Conservation (phyloP, 92 coral and sea anemone species). For the Phenganax stokvisi region DNA sequence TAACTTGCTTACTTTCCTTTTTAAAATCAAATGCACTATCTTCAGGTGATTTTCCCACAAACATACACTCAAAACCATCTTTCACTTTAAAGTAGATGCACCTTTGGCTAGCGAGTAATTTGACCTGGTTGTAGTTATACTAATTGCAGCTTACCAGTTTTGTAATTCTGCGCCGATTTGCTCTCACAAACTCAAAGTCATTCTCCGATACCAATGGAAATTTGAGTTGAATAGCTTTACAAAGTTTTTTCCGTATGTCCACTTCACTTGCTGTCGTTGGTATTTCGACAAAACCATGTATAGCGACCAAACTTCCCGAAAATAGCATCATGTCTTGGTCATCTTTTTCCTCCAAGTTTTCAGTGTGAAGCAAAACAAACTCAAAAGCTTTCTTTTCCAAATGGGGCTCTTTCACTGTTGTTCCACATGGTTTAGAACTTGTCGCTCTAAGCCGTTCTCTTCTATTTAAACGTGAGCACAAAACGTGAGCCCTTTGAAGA, state of each 20-base stretch:
- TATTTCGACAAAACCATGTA: slow-evolving; percentile 46
- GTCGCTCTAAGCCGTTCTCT: slow-evolving; percentile 42
- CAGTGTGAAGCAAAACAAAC: slow-evolving; percentile 43
- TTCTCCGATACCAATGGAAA: slow-evolving; percentile 41
- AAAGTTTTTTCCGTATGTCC: slow-evolving; percentile 26
- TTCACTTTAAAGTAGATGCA: slow-evolving; percentile 38
- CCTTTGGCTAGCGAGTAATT: slow-evolving; percentile 51
- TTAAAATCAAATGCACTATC: slow-evolving; percentile 17
- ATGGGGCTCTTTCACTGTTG: slow-evolving; percentile 3
- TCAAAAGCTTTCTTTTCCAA: slow-evolving; percentile 48
- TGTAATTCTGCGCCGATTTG: slow-evolving; percentile 40
- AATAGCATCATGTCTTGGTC: slow-evolving; percentile 37
- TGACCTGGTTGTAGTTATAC: slow-evolving; percentile 46
- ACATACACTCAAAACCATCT: slow-evolving; percentile 35
- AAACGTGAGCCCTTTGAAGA: slow-evolving; percentile 10
- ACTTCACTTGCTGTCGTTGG: slow-evolving; percentile 39
- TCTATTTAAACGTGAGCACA: slow-evolving; percentile 42
- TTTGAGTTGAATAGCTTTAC: slow-evolving; percentile 44
- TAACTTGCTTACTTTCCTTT: slow-evolving; percentile 10
- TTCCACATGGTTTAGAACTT: slow-evolving; percentile 4
- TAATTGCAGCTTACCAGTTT: slow-evolving; percentile 47
- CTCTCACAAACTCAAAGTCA: slow-evolving; percentile 44
- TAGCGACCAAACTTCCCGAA: slow-evolving; percentile 9
- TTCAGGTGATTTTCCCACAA: slow-evolving; percentile 8
- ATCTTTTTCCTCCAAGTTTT: slow-evolving; percentile 18